A percentile compares a stretch with the other conserved stretches of the same genome.
phyloP scores from a whole-genome alignment of 2,888 invertebrate genomes.

The Cryptus viduatorius region DNA sequence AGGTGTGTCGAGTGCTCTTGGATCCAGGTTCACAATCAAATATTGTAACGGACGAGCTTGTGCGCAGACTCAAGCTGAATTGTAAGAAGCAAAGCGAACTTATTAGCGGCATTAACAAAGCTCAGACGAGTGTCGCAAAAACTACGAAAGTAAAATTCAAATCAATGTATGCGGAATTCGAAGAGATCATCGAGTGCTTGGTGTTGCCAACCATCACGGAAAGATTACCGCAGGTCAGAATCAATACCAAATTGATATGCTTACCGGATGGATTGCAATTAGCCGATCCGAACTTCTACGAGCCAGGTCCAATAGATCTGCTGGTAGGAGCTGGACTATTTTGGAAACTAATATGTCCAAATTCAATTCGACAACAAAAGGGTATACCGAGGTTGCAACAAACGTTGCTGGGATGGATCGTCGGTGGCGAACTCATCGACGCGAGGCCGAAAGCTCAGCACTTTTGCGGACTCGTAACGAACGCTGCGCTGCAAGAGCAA shows the following conservation, averaged over 20 bases:
- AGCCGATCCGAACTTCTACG: conserved; percentile 61
- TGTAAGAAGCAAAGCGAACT: conserved; percentile 42
- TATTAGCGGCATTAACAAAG: conserved; percentile 57
- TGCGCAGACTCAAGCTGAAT: conserved; percentile 51
- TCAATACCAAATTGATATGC: conserved; percentile 39
- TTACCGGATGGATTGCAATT: conserved; percentile 55
- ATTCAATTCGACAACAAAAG: conserved; percentile 38
- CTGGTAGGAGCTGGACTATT: conserved; percentile 62
- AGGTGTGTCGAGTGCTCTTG: conserved; percentile 57
- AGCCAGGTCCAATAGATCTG: conserved; percentile 55
- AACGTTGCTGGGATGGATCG: conserved; percentile 59
- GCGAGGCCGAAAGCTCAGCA: background rate
- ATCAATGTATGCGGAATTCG: conserved; percentile 56
- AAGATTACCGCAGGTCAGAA: conserved; percentile 47
- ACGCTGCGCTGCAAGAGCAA: conserved; percentile 41
- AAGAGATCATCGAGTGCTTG: conserved; percentile 56
- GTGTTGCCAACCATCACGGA: conserved; percentile 63
- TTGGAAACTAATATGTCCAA: conserved; percentile 60
- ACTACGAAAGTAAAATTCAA: conserved; percentile 44
- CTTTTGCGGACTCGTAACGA: conserved; percentile 50
- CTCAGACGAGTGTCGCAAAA: conserved; percentile 31
- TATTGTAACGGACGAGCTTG: conserved; percentile 58
- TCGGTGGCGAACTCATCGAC: conserved; percentile 47
- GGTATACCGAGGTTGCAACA: conserved; percentile 48
- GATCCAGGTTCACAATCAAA: conserved; percentile 69